phyloP scores from a whole-genome alignment of 53 echinoderm and acorn worm genomes.

The Echinometra lucunter region DNA sequence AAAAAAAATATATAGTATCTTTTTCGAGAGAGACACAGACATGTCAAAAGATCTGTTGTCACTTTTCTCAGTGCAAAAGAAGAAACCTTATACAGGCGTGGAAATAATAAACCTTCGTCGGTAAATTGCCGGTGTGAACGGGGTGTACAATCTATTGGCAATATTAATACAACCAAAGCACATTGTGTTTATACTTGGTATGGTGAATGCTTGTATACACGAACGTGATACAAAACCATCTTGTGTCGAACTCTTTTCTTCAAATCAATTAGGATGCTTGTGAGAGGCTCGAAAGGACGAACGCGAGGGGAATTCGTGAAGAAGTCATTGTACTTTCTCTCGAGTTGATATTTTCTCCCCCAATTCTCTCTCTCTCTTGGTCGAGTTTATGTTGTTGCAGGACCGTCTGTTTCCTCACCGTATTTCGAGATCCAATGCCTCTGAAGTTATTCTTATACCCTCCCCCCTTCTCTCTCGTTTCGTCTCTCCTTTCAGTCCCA shows the following conservation, averaged over 20 bases:
- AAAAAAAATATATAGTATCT: not conserved
- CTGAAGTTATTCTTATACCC: constrained; percentile 54
- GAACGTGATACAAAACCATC: constrained; percentile 33
- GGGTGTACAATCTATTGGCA: not conserved
- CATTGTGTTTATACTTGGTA: constrained; percentile 4
- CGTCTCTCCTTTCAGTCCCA: constrained; percentile 46
- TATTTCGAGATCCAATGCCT: constrained; percentile 50
- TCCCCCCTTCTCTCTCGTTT: not conserved
- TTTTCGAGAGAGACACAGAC: not conserved
- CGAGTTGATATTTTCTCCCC: constrained; percentile 56
- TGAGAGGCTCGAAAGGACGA: not conserved
- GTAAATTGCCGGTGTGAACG: constrained; percentile 17
- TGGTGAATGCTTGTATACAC: constrained; percentile 38
- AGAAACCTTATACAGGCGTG: not conserved
- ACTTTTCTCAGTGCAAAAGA: not conserved
- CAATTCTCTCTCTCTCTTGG: constrained; percentile 37
- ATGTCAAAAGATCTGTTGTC: not conserved
- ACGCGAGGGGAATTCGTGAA: constrained; percentile 52
- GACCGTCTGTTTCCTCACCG: constrained; percentile 53
- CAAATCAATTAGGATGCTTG: constrained; percentile 55
- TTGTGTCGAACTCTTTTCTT: constrained; percentile 49
- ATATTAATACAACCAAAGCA: constrained; percentile 55
- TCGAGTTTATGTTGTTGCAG: constrained; percentile 67
- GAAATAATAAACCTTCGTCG: not conserved
- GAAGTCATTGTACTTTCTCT: constrained; percentile 59